Base-by-base conservation (phyloP, 2,888 invertebrate genomes). In the Cloeon dipterum region DNA sequence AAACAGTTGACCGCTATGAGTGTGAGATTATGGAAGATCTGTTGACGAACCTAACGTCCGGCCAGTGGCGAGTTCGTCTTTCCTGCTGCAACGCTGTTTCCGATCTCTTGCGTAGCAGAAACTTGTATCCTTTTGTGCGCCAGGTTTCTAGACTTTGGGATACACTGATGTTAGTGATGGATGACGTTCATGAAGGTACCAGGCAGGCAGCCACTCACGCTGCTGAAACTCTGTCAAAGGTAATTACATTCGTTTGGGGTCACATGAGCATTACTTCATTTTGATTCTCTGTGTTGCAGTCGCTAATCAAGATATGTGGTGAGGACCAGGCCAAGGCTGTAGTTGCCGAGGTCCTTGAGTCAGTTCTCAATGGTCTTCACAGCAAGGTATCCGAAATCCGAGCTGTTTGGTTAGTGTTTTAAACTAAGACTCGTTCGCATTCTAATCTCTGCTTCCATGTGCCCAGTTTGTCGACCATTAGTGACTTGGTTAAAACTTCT, bases 181-280 rank as follows among this genome's bases (percentile, higher is more conserved):
- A 93, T 52, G 93, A 93, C 55, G 81, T 88, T 46, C 91, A 93
- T 53, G 89, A 85, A 52, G 79, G 75, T 18, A 83, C 83, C 1
- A 57, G 88, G 35, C 58, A 68, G 41, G 71, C 77, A 1, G 85
- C 85, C 4, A 70, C 67, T 5, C 69, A 68, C 38, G 74, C 83
- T 0, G 68, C 74, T 1, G 66, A 62, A 44, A 63, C 73, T 16
- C 58, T 86, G 13, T 75, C 79, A 45, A 81, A 81, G 62, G 78
- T 79, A 53, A 46, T 41, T 42, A 8, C 23, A 23, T 23, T 23
- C 23, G 11, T 7, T n/a, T n/a, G n/a, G n/a, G n/a, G n/a, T n/a
- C n/a, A n/a, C n/a, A n/a, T n/a, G n/a, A n/a, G n/a, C n/a, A n/a
- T n/a, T n/a, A n/a, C n/a, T 23, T 33, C 10, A 20, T 33, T 35